Conservation (phyloP, 2,797 vertebrate genomes). For the Mormyrops boulengeri region DNA sequence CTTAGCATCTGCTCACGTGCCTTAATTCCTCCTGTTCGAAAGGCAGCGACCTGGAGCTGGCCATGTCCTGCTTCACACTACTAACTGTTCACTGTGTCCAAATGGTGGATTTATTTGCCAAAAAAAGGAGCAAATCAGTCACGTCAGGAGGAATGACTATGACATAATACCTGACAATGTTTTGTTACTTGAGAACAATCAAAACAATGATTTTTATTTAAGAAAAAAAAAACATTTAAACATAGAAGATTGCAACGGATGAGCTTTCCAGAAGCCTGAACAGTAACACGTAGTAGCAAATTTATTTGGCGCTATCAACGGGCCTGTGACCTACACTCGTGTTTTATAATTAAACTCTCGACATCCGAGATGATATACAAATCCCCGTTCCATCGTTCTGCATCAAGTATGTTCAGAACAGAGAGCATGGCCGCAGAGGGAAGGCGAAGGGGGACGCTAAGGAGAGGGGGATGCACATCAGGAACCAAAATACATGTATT, state of each 20-base stretch:
- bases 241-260: background rate
- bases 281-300: slow-evolving; percentile 8
- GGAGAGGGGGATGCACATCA: slow-evolving; percentile 20
- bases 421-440: slow-evolving; percentile 13
- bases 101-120: slow-evolving; percentile 53
- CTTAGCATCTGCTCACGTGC: slow-evolving; percentile 60
- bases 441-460: slow-evolving; percentile 27
- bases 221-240: background rate
- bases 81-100: slow-evolving; percentile 52
- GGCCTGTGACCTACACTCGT: slow-evolving; percentile 35
- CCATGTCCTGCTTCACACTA: slow-evolving; percentile 35
- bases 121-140: slow-evolving; percentile 41
- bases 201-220: slow-evolving; percentile 9
- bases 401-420: slow-evolving; percentile 38
- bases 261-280: background rate
- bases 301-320: slow-evolving; percentile 10
- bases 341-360: slow-evolving; percentile 21
- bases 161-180: slow-evolving; percentile 13
- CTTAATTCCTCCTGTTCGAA: slow-evolving; percentile 55
- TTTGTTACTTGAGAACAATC: slow-evolving; percentile 16
- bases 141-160: background rate
- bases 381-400: slow-evolving; percentile 37
- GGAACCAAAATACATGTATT: slow-evolving; percentile 13
- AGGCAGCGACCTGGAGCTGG: slow-evolving; percentile 46
- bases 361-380: slow-evolving; percentile 37